Conservation (phyloP, 2,888 invertebrate species). For the Villa cingulata region DNA sequence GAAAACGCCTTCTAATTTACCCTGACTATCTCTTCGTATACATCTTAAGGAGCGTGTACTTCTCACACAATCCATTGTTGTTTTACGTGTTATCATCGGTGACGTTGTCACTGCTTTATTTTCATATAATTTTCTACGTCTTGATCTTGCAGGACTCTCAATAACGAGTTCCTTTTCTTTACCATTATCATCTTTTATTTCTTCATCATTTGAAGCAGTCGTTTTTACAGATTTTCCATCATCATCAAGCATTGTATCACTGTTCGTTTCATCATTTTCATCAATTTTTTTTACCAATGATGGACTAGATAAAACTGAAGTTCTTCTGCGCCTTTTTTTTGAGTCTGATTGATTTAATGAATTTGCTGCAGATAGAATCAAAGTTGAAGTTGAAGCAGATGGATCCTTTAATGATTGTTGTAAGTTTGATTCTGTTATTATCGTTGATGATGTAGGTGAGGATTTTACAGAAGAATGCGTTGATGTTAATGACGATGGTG, state of each 20-base stretch:
- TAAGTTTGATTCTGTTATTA: no score
- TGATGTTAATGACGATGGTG: neutral
- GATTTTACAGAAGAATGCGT: conserved; percentile 7
- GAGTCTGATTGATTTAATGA: neutral
- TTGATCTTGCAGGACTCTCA: conserved; percentile 12
- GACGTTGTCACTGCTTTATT: conserved; percentile 4
- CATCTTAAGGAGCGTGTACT: conserved; percentile 16
- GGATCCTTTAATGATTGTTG: neutral
- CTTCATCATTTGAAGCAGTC: conserved; percentile 5
- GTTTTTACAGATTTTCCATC: neutral
- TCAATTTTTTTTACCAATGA: conserved; percentile 1
- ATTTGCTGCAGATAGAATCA: neutral
- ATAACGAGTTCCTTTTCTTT: conserved; percentile 20
- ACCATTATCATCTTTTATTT: conserved; percentile 25
- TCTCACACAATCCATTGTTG: conserved; percentile 16
- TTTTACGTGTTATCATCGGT: conserved; percentile 12
- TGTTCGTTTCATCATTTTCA: conserved; percentile 1
- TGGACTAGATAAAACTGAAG: neutral
- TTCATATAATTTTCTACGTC: conserved; percentile 12
- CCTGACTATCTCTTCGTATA: conserved; percentile 1
- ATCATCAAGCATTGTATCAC: neutral
- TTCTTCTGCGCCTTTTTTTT: neutral
- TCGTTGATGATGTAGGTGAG: neutral
- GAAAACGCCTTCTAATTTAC: neutral
- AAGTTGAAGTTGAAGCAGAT: neutral